These are phyloP conservation scores for Anthonomus grandis DNA, from an alignment of 1,140 invertebrate genomes.

Conservation along the genomic window DNA sequence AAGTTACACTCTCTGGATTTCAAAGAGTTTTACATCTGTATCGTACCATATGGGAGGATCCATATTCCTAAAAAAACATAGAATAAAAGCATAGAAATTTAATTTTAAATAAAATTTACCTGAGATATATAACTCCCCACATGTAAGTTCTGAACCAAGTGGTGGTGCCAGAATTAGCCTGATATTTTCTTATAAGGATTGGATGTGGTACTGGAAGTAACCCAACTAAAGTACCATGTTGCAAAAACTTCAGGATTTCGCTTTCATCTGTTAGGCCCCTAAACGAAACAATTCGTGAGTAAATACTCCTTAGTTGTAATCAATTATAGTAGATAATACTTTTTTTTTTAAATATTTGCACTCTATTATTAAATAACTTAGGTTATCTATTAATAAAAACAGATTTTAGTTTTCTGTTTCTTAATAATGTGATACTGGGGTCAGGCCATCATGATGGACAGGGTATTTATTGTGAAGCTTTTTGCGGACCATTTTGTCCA, in stretches of 20 bases:
- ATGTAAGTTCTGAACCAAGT: constrained; percentile 99
- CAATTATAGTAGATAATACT: no score
- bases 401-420: no score
- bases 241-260: constrained; percentile 98
- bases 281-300: constrained; percentile 38
- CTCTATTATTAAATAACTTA: no score
- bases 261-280: constrained; percentile 99
- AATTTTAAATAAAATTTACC: constrained; percentile 53
- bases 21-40: constrained; percentile 97
- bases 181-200: constrained; percentile 97
- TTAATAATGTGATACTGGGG: no score
- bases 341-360: no score
- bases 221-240: constrained; percentile 97
- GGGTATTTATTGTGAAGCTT: no score
- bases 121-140: constrained; percentile 98
- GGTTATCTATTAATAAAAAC: no score
- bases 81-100: neutral
- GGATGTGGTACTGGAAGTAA: constrained; percentile 98
- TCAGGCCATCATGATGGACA: no score
- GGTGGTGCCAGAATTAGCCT: constrained; percentile 96
- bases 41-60: constrained; percentile 99
- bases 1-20: constrained; percentile 89
- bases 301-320: no score
- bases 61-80: constrained; percentile 73
- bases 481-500: no score